phyloP scores from a whole-genome alignment of 2,113 vertebrate species.

The Centrocercus urophasianus region DNA sequence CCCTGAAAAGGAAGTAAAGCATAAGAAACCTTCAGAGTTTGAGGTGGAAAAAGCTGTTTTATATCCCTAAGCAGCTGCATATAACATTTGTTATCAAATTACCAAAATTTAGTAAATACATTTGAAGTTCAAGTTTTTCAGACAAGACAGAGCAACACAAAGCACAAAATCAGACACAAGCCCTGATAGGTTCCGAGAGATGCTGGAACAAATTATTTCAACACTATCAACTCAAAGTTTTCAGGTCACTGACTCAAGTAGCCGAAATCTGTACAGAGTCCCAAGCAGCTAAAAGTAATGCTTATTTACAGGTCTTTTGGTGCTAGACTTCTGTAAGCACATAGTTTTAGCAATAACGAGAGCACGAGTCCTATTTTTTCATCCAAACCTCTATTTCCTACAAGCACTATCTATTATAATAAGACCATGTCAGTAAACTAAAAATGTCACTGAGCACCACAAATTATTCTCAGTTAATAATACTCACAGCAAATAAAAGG shows the following conservation, averaged over 20 bases:
- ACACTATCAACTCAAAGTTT: slow-evolving; percentile 6
- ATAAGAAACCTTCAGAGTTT: neutral
- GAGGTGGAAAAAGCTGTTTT: neutral
- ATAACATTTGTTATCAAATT: neutral
- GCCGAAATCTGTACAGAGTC: neutral
- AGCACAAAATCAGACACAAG: neutral
- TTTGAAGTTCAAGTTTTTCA: neutral
- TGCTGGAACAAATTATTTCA: slow-evolving; percentile 10
- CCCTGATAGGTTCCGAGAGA: neutral
- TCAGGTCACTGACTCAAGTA: slow-evolving; percentile 14
- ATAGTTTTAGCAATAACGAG: neutral
- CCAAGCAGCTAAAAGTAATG: neutral
- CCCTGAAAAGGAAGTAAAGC: neutral
- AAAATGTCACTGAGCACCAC: neutral
- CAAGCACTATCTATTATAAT: neutral
- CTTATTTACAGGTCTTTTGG: neutral
- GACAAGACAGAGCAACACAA: neutral
- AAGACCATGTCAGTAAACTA: neutral
- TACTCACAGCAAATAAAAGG: neutral
- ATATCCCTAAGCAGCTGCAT: neutral
- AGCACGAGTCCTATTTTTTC: neutral
- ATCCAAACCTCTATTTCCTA: neutral
- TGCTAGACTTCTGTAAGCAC: neutral
- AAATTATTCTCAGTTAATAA: neutral
- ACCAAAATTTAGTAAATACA: neutral